Evolutionary conservation across 2,797 vertebrate genomes (phyloP).

Genomic region (Falco columbarius): DNA sequence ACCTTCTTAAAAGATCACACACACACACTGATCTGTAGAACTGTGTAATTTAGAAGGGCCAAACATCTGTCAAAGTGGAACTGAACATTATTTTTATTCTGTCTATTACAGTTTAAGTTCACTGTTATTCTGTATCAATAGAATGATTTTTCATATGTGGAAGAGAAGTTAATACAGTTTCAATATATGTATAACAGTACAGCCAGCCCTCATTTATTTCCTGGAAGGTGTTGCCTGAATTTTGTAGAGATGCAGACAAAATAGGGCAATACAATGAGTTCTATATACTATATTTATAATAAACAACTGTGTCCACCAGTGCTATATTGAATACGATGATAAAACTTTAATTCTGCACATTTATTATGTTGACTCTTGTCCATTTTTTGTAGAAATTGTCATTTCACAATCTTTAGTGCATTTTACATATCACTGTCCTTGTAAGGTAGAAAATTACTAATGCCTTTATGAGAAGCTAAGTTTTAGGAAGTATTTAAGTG

Average conservation of each 20-base stretch:
- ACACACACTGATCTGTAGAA: background rate
- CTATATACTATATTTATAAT: background rate
- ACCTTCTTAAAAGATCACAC: background rate
- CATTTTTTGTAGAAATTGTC: background rate
- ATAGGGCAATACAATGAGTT: background rate
- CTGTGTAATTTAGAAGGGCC: background rate
- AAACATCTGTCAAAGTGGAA: background rate
- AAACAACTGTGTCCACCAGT: background rate
- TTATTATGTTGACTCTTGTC: background rate
- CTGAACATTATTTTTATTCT: constrained; percentile 1
- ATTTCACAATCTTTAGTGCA: background rate
- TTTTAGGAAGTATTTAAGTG: background rate
- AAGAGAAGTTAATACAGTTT: background rate
- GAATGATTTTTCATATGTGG: background rate
- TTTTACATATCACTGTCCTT: background rate
- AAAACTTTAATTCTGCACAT: background rate
- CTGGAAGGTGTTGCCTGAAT: background rate
- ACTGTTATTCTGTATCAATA: background rate
- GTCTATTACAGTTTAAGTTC: background rate
- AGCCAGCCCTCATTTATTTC: background rate
- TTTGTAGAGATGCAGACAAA: background rate
- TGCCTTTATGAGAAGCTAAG: background rate
- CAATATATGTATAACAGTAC: background rate
- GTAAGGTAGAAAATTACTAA: background rate
- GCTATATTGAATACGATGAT: background rate